Conservation (phyloP, 2,113 vertebrate species). For the Aix galericulata region DNA sequence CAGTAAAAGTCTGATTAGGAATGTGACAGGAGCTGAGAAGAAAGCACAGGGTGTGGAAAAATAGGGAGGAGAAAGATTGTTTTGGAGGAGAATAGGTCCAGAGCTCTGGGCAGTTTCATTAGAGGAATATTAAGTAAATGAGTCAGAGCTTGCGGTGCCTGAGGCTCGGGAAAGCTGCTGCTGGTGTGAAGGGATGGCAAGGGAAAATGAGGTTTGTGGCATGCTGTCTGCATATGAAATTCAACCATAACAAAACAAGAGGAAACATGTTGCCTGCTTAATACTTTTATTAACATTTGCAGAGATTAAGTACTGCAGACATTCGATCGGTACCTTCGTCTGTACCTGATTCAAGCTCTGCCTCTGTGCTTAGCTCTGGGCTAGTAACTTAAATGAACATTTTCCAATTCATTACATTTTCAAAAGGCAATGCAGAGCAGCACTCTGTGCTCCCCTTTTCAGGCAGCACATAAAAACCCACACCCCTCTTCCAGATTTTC, state of each 20-base stretch:
- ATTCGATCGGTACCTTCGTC: background rate
- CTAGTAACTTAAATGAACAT: background rate
- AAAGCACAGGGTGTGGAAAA: conserved; percentile 47
- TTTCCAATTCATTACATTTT: background rate
- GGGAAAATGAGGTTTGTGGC: conserved; percentile 45
- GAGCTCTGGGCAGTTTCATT: conserved; percentile 65
- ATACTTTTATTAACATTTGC: conserved; percentile 46
- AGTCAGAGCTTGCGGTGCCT: conserved; percentile 59
- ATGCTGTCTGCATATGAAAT: conserved; percentile 38
- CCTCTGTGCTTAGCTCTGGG: background rate
- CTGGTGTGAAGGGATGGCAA: conserved; percentile 20
- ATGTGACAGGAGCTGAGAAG: background rate
- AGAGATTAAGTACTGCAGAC: conserved; percentile 42
- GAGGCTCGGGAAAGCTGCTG: conserved; percentile 63
- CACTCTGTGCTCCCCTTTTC: rapidly evolving
- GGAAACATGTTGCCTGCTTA: conserved; percentile 66
- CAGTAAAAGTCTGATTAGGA: background rate
- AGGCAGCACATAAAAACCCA: background rate
- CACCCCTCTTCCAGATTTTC: rapidly evolving
- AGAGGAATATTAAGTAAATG: conserved; percentile 69
- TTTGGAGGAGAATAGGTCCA: conserved; percentile 58
- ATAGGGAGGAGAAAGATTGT: conserved; percentile 48
- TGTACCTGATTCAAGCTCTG: background rate
- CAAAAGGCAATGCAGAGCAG: background rate
- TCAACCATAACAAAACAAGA: conserved; percentile 65